Base-by-base conservation (phyloP, 2,113 vertebrate genomes). In the Neopipo cinnamomea region DNA sequence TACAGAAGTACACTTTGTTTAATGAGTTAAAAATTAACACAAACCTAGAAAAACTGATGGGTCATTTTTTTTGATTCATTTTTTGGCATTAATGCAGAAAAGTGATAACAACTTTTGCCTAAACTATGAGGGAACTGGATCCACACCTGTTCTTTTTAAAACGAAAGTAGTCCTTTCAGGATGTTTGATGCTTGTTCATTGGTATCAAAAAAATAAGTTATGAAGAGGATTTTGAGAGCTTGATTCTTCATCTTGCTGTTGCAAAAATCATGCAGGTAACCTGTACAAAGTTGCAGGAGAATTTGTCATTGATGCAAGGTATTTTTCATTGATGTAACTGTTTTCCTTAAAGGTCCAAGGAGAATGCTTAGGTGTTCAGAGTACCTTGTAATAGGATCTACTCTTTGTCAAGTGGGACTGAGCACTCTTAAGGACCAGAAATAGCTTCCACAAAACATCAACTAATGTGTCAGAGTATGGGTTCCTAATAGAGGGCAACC, bases 31-130 rank as follows among this genome's bases (percentile, higher is more conserved):
- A 97, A 96, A 76, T 75, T 74, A 88, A 87, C 71, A 73, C 71
- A 88, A 68, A 44, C 94, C 94, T 94, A 78, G 79, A 94, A 96
- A 88, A 92, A 73, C 76, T 93, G 83, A 85, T 90, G 83, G 39
- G 82, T 33, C 55, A 56, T 94, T 97, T 97, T 93, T 97, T 92
- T 79, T 95, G 35, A 75, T 55, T 94, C n/a, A 70, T 6, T 91
- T 95, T 91, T 93, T 97, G 81, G 74, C 78, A 66, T 31, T 16
- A 4, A 24, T 92, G 81, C 47, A 93, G 61, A 50, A 88, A 89
- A 59, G 12, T 65, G 47, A 47, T 83, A 68, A 76, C 52, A 91
- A 10, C 21, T 85, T 25, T 8, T 56, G 27, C 41, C 71, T 74
- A 52, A 91, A 22, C 22, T 77, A 3, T 50, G 75, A 68, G 76